These are phyloP conservation scores for Drosophila neutralis DNA, from an alignment of 2,888 invertebrate genomes.

Conservation along the genomic window DNA sequence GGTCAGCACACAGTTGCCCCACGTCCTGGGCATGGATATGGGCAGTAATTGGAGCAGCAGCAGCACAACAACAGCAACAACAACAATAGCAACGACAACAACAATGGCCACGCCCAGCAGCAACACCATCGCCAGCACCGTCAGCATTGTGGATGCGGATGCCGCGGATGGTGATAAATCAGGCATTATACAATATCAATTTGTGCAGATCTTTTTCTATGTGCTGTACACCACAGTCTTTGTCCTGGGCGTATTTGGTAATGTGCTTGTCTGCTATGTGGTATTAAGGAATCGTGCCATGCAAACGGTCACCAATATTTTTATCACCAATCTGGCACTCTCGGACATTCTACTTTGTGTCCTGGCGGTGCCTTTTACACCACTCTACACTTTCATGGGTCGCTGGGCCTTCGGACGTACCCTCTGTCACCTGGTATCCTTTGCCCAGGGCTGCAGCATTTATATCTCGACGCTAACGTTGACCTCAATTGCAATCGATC, in stretches of 20 bases:
- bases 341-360: slow-evolving; percentile 97
- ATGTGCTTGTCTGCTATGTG: slow-evolving; percentile 96
- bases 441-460: slow-evolving; percentile 97
- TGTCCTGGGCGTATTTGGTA: slow-evolving; percentile 94
- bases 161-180: slow-evolving; percentile 45
- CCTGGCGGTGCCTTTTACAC: slow-evolving; percentile 98
- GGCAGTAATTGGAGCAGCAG: slow-evolving; percentile 48
- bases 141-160: slow-evolving; percentile 5
- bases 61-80: slow-evolving; percentile 29
- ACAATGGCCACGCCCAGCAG: slow-evolving; percentile 38
- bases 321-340: slow-evolving; percentile 97
- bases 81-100: slow-evolving; percentile 1
- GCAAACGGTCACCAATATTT: slow-evolving; percentile 99
- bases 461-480: slow-evolving; percentile 98
- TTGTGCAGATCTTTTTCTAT: slow-evolving; percentile 83
- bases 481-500: slow-evolving; percentile 98
- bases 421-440: slow-evolving; percentile 95
- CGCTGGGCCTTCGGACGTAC: slow-evolving; percentile 97
- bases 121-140: slow-evolving; percentile 10
- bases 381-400: slow-evolving; percentile 95
- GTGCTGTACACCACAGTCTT: slow-evolving; percentile 86
- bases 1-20: slow-evolving; percentile 59
- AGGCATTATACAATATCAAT: slow-evolving; percentile 77
- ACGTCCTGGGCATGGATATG: slow-evolving; percentile 29
- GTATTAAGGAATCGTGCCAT: slow-evolving; percentile 96